Conservation (phyloP, 2,113 vertebrate genomes). For the Gnathonemus echidnorhynchus region DNA sequence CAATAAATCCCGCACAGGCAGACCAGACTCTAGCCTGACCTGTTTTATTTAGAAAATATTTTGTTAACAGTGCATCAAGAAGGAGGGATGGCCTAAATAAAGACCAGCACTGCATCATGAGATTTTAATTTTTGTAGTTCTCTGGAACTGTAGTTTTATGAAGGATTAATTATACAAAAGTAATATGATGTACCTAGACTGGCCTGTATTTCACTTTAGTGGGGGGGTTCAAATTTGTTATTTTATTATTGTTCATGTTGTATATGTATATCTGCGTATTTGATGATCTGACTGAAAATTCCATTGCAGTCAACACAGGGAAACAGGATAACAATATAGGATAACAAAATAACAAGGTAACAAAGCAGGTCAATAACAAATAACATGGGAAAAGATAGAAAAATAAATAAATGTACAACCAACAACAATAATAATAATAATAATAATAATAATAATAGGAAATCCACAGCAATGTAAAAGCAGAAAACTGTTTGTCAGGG, state of each 20-base stretch:
- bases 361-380: not conserved
- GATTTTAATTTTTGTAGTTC: not conserved
- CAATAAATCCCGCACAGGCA: slow-evolving; percentile 10
- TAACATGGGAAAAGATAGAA: not conserved
- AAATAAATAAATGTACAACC: not conserved
- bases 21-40: slow-evolving; percentile 27
- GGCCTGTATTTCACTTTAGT: not conserved
- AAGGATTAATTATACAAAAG: not conserved
- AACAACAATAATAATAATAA: not conserved
- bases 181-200: not conserved
- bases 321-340: not conserved
- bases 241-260: too few species aligned
- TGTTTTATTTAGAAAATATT: slow-evolving; percentile 20
- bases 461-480: not conserved
- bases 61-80: slow-evolving; percentile 13
- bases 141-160: not conserved
- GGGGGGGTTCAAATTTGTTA: too few species aligned
- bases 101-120: not conserved
- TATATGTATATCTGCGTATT: not conserved
- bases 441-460: not conserved
- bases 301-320: not conserved
- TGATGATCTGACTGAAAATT: not conserved
- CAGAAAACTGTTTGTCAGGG: not conserved
- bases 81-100: slow-evolving; percentile 3
- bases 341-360: not conserved